Base-by-base conservation (phyloP, 2,797 vertebrate genomes). In the Notoglanidium macrostoma region DNA sequence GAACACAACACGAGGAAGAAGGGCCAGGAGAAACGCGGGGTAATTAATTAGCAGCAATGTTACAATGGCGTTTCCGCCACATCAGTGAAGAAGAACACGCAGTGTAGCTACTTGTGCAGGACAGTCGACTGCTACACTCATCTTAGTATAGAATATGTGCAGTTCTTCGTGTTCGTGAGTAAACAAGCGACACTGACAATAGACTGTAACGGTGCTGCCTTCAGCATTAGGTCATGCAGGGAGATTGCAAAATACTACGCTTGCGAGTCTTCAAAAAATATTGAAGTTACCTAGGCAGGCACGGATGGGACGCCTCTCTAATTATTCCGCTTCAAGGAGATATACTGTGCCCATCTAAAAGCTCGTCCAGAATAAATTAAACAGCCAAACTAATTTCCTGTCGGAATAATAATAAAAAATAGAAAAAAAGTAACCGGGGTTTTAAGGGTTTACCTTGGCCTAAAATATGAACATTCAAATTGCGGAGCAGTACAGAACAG, bases 61-160 rank as follows among this genome's bases (percentile, higher is more conserved):
- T 83, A 88, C 78, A 83, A 88, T 85, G 59, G 88, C 87, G 88
- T 85, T 88, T 87, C 81, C 68, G 80, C 68, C 14, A 59, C 85
- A 78, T 51, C 74, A 87, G 74, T 81, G 74, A 26, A 90, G 76
- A 84, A 87, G 88, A 80, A 72, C 85, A 73, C 61, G 84, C 88
- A 81, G 85, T 68, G 74, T 23, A 26, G 23, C 44, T 67, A 83
- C 82, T 85, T 72, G 85, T 26, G 46, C 21, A 76, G n/a, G 49
- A 63, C 68, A 84, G 72, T 63, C 83, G 73, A 89, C 55, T n/a
- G 35, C 23, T n/a, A 1, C 57, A 44, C 55, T 44, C 32, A 14
- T 54, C 19, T 35, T 12, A 59, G 21, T 61, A 49, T 7, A 63
- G 6, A 57, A 61, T 59, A 81, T 1, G 11, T 10, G 32, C 77